Evolutionary conservation across 2,113 vertebrate genomes (phyloP).

Genomic region (Leucopsar rothschildi): DNA sequence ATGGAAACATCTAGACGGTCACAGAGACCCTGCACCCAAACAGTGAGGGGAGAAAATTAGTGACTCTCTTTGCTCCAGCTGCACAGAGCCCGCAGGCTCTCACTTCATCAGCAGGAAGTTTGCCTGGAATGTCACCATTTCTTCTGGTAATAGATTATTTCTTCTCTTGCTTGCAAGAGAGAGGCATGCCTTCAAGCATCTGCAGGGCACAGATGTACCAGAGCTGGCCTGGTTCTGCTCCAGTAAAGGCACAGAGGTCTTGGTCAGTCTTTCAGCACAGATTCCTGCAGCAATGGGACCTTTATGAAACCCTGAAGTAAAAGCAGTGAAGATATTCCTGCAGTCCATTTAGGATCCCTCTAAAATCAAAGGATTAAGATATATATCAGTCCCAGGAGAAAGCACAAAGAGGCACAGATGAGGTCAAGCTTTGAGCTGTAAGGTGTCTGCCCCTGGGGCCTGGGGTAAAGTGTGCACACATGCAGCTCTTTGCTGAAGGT

Average conservation of each 20-base stretch:
- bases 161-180: neutral
- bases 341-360: neutral
- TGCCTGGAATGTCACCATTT: neutral
- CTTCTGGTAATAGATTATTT: neutral
- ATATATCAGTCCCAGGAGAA: neutral
- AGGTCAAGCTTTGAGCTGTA: neutral
- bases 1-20: neutral
- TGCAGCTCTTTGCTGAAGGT: neutral
- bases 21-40: neutral
- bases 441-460: neutral
- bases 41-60: neutral
- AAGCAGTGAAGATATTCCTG: neutral
- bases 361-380: neutral
- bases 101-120: neutral
- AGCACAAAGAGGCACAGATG: neutral
- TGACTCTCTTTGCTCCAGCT: neutral
- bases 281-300: neutral
- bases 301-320: neutral
- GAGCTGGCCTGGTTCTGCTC: neutral
- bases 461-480: neutral
- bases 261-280: neutral
- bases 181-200: rapidly evolving
- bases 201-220: neutral
- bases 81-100: neutral
- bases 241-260: neutral